Conservation (phyloP, 2,888 invertebrate genomes). For the Tiliacea aurago region DNA sequence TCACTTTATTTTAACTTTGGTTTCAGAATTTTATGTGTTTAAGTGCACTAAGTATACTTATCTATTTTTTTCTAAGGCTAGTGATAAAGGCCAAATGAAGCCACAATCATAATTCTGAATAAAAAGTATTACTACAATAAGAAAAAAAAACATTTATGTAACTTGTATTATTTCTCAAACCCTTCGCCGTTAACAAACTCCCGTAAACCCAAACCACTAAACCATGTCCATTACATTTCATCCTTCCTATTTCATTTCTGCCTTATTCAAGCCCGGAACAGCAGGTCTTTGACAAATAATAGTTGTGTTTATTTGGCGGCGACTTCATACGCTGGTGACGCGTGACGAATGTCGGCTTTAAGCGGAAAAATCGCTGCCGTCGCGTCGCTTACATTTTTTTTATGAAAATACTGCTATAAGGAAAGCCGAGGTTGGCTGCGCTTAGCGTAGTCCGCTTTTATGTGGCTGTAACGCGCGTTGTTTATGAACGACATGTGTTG, state of each 20-base stretch:
- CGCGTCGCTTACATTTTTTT: constrained; percentile 71
- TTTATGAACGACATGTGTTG: constrained; percentile 60
- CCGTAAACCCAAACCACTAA: background rate
- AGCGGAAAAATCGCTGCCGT: constrained; percentile 72
- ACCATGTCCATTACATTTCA: constrained; percentile 29
- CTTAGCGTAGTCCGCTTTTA: constrained; percentile 58
- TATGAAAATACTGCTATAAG: constrained; percentile 70
- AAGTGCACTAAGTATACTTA: too few relatives aligned
- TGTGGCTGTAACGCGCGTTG: constrained; percentile 54
- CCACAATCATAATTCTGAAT: too few relatives aligned
- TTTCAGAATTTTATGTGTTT: too few relatives aligned
- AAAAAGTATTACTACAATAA: too few relatives aligned
- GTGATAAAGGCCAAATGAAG: too few relatives aligned
- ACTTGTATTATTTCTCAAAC: background rate
- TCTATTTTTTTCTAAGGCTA: too few relatives aligned
- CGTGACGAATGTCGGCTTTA: constrained; percentile 76
- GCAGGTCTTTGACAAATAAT: constrained; percentile 70
- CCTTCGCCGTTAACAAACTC: background rate
- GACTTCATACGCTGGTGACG: constrained; percentile 76
- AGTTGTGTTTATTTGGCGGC: constrained; percentile 73
- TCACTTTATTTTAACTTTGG: too few relatives aligned
- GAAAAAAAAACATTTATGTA: too few relatives aligned
- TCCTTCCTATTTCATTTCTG: constrained; percentile 34
- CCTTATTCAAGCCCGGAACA: constrained; percentile 39
- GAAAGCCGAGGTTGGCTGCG: constrained; percentile 62